These are phyloP conservation scores for Parauchenoglanis punctatus DNA, from an alignment of 2,797 vertebrate species.

Conservation along the genomic window DNA sequence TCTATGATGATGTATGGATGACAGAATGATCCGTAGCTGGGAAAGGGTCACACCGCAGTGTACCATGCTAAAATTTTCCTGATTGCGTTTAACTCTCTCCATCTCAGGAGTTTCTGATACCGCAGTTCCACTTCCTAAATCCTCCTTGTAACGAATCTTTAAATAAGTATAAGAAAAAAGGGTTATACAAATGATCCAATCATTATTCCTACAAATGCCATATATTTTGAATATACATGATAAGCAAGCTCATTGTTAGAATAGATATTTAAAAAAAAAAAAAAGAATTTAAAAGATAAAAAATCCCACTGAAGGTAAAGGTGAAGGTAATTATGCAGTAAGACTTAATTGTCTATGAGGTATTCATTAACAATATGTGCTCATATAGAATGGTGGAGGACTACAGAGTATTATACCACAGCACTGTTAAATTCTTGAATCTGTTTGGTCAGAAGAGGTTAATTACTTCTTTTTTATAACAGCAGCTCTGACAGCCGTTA, in stretches of 20 bases:
- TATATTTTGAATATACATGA: not conserved
- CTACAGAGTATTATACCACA: conserved; percentile 18
- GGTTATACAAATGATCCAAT: not conserved
- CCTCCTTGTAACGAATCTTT: conserved; percentile 93
- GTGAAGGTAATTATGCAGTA: not conserved
- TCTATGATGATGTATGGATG: conserved; percentile 29
- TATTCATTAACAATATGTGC: not conserved
- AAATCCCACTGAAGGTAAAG: not conserved
- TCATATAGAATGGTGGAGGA: not conserved
- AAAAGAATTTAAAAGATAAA: not conserved
- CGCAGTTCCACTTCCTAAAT: conserved; percentile 88
- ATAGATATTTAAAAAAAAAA: not conserved
- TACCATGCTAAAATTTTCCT: conserved; percentile 97
- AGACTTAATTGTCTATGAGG: not conserved
- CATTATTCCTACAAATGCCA: not conserved
- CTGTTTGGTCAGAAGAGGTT: too few species aligned
- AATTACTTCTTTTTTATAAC: not conserved
- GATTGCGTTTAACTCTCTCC: conserved; percentile 94
- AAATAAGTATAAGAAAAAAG: conserved; percentile 69
- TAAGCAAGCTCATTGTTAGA: not conserved
- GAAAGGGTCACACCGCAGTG: conserved; percentile 61
- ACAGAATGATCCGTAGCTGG: not conserved
- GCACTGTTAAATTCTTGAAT: not conserved
- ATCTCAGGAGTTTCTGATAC: conserved; percentile 96
- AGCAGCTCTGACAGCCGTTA: not conserved